Base-by-base conservation (phyloP, 2,113 vertebrate genomes). In the Sakesphorus luctuosus region DNA sequence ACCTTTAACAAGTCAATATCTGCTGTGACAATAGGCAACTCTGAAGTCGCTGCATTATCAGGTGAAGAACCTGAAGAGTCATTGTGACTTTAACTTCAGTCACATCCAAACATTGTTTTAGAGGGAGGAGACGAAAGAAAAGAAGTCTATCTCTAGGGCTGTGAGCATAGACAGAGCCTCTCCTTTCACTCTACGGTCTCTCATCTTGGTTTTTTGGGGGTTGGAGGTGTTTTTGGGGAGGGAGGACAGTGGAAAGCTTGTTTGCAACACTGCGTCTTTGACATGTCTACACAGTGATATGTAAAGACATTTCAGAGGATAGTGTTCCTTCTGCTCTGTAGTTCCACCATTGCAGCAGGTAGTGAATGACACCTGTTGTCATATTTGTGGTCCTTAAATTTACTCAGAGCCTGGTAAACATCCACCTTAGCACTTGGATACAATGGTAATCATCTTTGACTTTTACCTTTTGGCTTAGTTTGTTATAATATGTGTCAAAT, bases 1-100 rank as follows among this genome's bases (percentile, higher is more conserved):
- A 14, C 44, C 25, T 73, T 72, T 35, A 72, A 23, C 52, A 78
- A 33, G 19, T 29, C n/a, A 59, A 3, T 36, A 24, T 36, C 58
- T 49, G 13, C 5, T 7, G 10, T 50, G 52, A 29, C 50, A 61
- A 0, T 0, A 61, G 29, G 46, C 24, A 17, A 8, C 28, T 74
- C 4, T 4, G 28, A 91, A 62, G 28, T 24, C 35, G 8, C 61
- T 85, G 46, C 16, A 3, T 73, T 80, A 31, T 66, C 25, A 71
- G 24, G 18, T 84, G 62, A 84, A 75, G 56, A 72, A 89, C 38
- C 31, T 61, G 58, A 90, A 50, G n/a, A n/a, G 13, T 66, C 69
- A 52, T 31, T 35, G 16, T 49, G 19, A 8, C 43, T 67, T 71
- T 12, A 31, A n/a, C 21, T 35, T 73, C 50, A 12, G 25, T 69